phyloP scores from a whole-genome alignment of 2,888 invertebrate species.

The Subacronicta megacephala region DNA sequence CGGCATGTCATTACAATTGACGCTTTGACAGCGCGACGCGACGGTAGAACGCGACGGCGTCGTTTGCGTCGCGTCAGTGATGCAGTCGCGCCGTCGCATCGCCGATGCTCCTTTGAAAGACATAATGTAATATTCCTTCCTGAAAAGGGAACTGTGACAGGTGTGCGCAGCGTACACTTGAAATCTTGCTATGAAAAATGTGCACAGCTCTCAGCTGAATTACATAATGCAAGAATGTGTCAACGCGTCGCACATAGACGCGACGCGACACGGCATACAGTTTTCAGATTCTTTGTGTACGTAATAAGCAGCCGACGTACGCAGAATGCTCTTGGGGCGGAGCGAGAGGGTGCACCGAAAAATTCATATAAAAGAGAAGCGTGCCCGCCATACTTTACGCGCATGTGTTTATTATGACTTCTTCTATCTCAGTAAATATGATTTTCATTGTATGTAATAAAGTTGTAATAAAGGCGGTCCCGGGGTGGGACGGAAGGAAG shows the following conservation, averaged over 20 bases:
- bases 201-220: conserved; percentile 72
- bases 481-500: conserved; percentile 78
- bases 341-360: conserved; percentile 55
- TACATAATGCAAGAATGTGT: conserved; percentile 84
- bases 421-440: conserved; percentile 81
- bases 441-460: conserved; percentile 85
- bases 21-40: conserved; percentile 63
- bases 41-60: conserved; percentile 44
- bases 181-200: conserved; percentile 85
- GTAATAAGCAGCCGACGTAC: conserved; percentile 77
- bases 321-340: conserved; percentile 68
- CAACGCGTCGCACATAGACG: conserved; percentile 67
- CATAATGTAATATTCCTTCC: conserved; percentile 83
- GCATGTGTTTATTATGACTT: conserved; percentile 82
- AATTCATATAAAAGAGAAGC: conserved; percentile 64
- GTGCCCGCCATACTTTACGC: conserved; percentile 70
- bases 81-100: conserved; percentile 41
- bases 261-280: conserved; percentile 60
- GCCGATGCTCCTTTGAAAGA: conserved; percentile 69
- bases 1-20: conserved; percentile 59
- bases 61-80: conserved; percentile 33
- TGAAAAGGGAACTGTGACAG: conserved; percentile 79
- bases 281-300: conserved; percentile 81
- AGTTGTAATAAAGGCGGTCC: conserved; percentile 76
- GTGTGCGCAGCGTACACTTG: conserved; percentile 76